Conservation (phyloP, 2,113 vertebrate species). For the Ceyx melanurus region DNA sequence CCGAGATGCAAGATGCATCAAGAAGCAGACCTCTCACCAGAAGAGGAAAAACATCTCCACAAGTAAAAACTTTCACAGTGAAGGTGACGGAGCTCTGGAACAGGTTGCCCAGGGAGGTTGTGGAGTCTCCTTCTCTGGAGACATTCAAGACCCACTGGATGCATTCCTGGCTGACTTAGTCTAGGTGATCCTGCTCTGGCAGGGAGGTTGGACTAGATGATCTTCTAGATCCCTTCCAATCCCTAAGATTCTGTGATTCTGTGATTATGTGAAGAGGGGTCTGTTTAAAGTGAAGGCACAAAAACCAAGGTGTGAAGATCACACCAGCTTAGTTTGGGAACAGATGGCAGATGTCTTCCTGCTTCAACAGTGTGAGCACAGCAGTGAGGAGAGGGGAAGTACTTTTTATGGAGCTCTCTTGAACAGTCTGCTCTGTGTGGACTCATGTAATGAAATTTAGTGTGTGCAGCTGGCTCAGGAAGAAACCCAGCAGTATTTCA, state of each 20-base stretch:
- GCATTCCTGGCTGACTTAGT: too few relatives aligned
- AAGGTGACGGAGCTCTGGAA: too few relatives aligned
- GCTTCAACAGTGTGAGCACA: not conserved
- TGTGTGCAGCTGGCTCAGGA: not conserved
- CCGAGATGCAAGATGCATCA: not conserved
- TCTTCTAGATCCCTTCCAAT: too few relatives aligned
- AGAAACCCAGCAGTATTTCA: not conserved
- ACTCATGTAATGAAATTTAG: not conserved
- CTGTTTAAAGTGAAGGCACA: not conserved
- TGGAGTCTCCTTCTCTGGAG: too few relatives aligned
- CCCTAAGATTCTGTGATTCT: too few relatives aligned
- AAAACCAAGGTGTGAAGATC: not conserved
- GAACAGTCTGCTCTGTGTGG: fast-evolving
- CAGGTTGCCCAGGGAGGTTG: too few relatives aligned
- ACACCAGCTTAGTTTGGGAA: not conserved
- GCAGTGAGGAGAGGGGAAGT: not conserved
- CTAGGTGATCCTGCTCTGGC: too few relatives aligned
- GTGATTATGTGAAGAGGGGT: not conserved
- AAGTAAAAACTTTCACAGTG: too few relatives aligned
- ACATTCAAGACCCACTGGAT: too few relatives aligned
- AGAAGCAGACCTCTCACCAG: not conserved
- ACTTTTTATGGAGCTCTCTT: not conserved
- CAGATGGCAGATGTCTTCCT: not conserved
- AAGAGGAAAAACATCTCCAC: not conserved
- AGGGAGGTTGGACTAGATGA: too few relatives aligned